Base-by-base conservation (phyloP, 2,888 invertebrate species). In the Eupithecia subumbrata region DNA sequence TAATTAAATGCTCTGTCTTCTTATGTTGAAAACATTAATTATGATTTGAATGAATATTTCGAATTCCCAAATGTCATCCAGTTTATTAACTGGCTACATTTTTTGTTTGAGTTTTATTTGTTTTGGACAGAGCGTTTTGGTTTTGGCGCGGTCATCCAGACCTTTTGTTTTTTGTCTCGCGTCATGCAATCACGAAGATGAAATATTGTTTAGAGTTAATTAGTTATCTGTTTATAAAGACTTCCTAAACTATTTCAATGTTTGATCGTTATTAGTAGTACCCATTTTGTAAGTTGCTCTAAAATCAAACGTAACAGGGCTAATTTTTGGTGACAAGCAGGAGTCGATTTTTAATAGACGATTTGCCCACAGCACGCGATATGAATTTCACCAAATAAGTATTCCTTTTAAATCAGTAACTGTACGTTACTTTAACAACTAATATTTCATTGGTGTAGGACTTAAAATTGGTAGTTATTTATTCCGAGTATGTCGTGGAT, bases 31-130 rank as follows among this genome's bases (percentile, higher is more conserved):
- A 89, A 88, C 90, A 92, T 95, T 94, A 94, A 93, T 94, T 91
- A 93, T 92, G 88, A 87, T 91, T 92, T 89, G 91, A 91, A 92
- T 90, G 92, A 88, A 93, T 95, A 89, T 94, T 93, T 94, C 89
- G 90, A 94, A 94, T 95, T 94, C 94, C 92, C 88, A 93, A 94
- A 94, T 94, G 94, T 94, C 94, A 94, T 94, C 93, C 93, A 93
- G 93, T 94, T 95, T 94, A 95, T 94, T 95, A 95, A 94, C 94
- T 88, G 92, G 85, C 91, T 88, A 91, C 91, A 92, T 93, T 95
- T 94, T 93, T 94, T 94, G 91, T 93, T 91, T 88, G 85, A 86
- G 82, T 92, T 91, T 94, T 92, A 89, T 93, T 94, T 92, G 92
- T 92, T 94, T 94, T 92, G 91, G 90, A 88, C 87, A 85, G 86